Evolutionary conservation across 2,113 vertebrate species (phyloP).

Genomic region (Rhodinocichla rosea): DNA sequence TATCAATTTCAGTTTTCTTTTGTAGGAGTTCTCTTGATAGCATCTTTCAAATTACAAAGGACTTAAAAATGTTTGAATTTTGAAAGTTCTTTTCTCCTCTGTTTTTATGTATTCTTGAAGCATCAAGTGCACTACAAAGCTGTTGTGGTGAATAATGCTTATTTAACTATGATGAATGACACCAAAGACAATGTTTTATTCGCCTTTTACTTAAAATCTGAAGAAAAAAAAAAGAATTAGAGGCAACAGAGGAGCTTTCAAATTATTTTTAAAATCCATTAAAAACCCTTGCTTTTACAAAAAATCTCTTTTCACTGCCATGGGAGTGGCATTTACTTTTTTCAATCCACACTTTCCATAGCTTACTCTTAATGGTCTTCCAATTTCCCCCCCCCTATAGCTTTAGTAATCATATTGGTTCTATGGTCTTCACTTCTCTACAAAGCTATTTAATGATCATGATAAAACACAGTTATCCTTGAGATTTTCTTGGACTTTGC

Average conservation of each 20-base stretch:
- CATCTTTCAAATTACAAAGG: background rate
- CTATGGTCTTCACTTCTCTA: background rate
- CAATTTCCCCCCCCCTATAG: background rate
- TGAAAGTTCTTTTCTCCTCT: background rate
- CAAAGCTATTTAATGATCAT: background rate
- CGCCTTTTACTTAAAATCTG: background rate
- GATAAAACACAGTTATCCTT: background rate
- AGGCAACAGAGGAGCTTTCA: background rate
- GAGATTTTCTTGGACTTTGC: background rate
- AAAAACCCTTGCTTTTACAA: background rate
- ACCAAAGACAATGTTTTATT: background rate
- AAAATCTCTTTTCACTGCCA: background rate
- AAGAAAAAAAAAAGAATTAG: background rate
- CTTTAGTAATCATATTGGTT: background rate
- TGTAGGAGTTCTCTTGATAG: background rate
- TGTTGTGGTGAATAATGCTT: background rate
- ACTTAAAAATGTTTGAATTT: background rate
- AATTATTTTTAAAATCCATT: background rate
- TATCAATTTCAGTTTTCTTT: background rate
- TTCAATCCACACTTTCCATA: background rate
- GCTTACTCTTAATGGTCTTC: background rate
- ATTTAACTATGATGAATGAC: background rate
- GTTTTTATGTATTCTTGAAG: background rate
- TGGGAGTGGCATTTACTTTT: background rate
- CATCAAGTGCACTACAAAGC: background rate